These are phyloP conservation scores for Tachysurus fulvidraco DNA, from an alignment of 2,113 vertebrate genomes.

Conservation along the genomic window DNA sequence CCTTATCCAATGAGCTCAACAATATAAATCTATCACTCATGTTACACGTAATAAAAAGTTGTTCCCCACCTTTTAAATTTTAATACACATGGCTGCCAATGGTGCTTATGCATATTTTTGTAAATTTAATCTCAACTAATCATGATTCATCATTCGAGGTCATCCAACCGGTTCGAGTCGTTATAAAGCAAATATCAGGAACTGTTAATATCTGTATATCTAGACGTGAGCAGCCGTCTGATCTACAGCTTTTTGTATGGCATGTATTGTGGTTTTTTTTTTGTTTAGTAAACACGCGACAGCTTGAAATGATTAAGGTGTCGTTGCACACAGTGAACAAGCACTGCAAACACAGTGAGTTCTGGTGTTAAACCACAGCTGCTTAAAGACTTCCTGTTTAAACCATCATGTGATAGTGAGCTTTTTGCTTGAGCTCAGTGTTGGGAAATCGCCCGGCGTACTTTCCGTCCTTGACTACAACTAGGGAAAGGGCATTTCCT, in stretches of 20 bases:
- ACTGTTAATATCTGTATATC: neutral
- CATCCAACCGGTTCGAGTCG: neutral
- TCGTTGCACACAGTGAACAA: neutral
- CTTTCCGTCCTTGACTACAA: constrained; percentile 22
- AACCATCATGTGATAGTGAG: constrained; percentile 13
- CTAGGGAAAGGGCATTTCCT: neutral
- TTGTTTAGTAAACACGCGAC: neutral
- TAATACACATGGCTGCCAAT: neutral
- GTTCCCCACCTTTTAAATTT: too few relatives aligned
- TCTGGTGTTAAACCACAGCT: constrained; percentile 35
- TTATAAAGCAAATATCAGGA: neutral
- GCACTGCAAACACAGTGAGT: neutral
- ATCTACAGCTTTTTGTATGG: neutral
- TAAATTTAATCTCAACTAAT: neutral
- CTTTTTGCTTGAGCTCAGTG: neutral
- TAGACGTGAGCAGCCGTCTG: neutral
- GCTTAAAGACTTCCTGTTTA: constrained; percentile 23
- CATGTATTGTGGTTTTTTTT: neutral
- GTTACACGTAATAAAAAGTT: too few relatives aligned
- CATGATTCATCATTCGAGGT: neutral
- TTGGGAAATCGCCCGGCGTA: constrained; percentile 28
- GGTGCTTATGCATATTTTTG: too few relatives aligned
- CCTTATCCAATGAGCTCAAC: neutral
- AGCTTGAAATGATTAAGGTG: neutral
- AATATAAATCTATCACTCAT: too few relatives aligned